Evolutionary conservation across 2,797 vertebrate genomes (phyloP), one percentile per base, ranked within the genome.

Genomic region (Silurus aristotelis): DNA sequence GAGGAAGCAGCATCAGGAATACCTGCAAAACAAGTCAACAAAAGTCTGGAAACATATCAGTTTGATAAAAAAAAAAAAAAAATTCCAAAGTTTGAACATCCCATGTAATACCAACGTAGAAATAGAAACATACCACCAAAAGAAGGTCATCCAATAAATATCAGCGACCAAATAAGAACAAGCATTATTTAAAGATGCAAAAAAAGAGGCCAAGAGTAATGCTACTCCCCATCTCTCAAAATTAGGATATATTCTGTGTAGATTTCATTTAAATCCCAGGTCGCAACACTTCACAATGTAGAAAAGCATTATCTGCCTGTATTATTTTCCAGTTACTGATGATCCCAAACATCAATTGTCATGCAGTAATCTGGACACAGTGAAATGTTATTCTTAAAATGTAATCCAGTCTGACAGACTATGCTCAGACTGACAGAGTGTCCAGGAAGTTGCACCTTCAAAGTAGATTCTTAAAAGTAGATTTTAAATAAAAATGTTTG

Each of bases 191-290:
- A 10, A 15, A 48, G 61, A 80, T 48, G 46, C 43, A 52, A 66
- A 38, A 38, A 80, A 27, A 43, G 12, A n/a, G 38, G 13, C 6
- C 13, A 63, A n/a, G 13, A 10, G 13, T n/a, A 43, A 63, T 79
- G 60, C 77, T 64, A 27, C 78, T 43, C 61, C 7, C 14, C 55
- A 77, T n/a, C n/a, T n/a, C n/a, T 76, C 70, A 43, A 71, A 46
- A 46, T 48, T n/a, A 6, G 14, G 22, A 6, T 5, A 3, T 72
- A n/a, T 52, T 46, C 9, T 60, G 20, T 22, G 13, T 22, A 22
- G 6, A 78, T 13, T 61, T n/a, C n/a, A n/a, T n/a, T n/a, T n/a
- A 12, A 61, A 31, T 58, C 27, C 25, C 55, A 77, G 27, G 56
- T 22, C 38, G 75, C 9, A 77, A 60, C 56, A 31, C 55, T 60